Percentiles rank a stretch among this genome's conserved stretches.
These are phyloP conservation scores for Formicarius rufipectus DNA, from an alignment of 2,113 vertebrate species.

Conservation along the genomic window DNA sequence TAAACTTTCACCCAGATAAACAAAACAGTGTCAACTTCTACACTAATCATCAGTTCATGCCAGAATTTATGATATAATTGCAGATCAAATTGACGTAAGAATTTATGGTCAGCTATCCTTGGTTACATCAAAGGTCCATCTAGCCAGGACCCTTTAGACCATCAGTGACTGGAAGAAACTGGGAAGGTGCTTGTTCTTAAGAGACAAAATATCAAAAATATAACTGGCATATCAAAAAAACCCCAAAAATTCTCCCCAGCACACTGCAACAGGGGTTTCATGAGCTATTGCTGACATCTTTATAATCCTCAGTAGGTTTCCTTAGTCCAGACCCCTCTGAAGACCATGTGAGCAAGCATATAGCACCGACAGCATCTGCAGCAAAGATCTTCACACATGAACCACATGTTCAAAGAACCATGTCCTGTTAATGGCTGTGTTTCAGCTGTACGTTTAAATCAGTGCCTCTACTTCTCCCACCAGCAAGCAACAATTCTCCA, in stretches of 20 bases:
- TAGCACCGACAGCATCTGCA: background rate
- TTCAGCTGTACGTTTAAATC: background rate
- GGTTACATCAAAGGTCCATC: background rate
- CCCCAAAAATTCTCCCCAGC: background rate
- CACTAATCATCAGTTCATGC: background rate
- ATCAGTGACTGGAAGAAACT: background rate
- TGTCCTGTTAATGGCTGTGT: background rate
- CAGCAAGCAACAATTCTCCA: rapidly evolving
- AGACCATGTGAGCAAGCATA: background rate
- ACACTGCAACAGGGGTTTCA: background rate
- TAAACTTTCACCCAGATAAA: background rate
- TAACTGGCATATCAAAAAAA: background rate
- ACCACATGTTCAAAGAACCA: background rate
- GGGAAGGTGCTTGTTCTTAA: background rate
- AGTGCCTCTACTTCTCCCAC: background rate
- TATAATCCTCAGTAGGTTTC: background rate
- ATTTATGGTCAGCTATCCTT: background rate
- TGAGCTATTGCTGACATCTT: background rate
- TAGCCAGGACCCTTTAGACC: background rate
- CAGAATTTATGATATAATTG: background rate
- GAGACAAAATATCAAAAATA: background rate
- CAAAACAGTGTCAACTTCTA: background rate
- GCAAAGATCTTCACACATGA: background rate
- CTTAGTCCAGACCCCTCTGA: background rate
- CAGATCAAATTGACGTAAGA: background rate